Evolutionary conservation across 2,888 invertebrate genomes (phyloP), one percentile per base, ranked within the genome.

Genomic region (Emmelina monodactyla): DNA sequence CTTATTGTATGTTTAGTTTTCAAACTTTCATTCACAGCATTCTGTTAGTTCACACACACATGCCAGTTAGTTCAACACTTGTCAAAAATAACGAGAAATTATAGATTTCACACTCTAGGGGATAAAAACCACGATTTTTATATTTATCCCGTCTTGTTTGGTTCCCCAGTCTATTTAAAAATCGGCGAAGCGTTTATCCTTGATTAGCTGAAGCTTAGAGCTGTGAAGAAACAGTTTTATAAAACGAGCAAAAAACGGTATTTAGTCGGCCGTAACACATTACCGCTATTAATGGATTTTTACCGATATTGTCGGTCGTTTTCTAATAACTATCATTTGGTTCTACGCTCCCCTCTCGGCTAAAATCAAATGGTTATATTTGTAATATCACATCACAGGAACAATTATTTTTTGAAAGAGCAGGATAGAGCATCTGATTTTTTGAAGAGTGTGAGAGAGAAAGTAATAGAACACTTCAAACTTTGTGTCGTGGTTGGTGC

Each of bases 331-430:
- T 70, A 70, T 62, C 54, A 58, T 62, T 67, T 53, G 50, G 58
- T 58, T 66, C 69, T 76, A 79, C 53, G 76, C 67, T 72, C 73
- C 78, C 72, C 80, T 78, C 75, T 59, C 76, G 60, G 70, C 79
- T 79, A 80, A 67, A 81, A 76, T 66, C 53, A 75, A 80, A 76
- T 66, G 58, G 64, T 69, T 67, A 66, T 56, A n/a, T n/a, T n/a
- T n/a, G n/a, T n/a, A n/a, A n/a, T n/a, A n/a, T n/a, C n/a, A n/a
- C n/a, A n/a, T n/a, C n/a, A n/a, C n/a, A n/a, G n/a, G n/a, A n/a
- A n/a, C n/a, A n/a, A n/a, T n/a, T n/a, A n/a, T n/a, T n/a, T n/a
- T n/a, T n/a, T n/a, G n/a, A n/a, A n/a, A n/a, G n/a, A n/a, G n/a
- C n/a, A n/a, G n/a, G n/a, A n/a, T n/a, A n/a, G n/a, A n/a, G n/a